Evolutionary conservation across 1,140 invertebrate genomes (phyloP).

Genomic region (Sycobia sp.): DNA sequence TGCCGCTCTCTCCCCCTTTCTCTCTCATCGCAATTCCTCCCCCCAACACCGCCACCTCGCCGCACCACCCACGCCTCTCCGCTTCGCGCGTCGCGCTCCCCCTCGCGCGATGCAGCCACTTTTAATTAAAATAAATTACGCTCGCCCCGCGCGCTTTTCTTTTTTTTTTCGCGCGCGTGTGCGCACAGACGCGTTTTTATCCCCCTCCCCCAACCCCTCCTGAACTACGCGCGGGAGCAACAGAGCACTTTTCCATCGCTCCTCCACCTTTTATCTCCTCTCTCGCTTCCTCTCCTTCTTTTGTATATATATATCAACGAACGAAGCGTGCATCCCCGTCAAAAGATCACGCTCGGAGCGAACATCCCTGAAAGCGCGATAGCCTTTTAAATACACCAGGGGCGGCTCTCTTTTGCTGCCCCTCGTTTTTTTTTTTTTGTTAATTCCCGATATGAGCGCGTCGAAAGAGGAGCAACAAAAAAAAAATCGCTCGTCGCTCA

Average conservation of each 20-base stretch:
- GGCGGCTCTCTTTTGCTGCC: background rate
- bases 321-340: slow-evolving; percentile 10
- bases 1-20: too few species aligned
- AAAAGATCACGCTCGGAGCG: slow-evolving; percentile 13
- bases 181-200: background rate
- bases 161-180: slow-evolving; percentile 10
- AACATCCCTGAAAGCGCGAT: slow-evolving; percentile 21
- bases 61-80: slow-evolving; percentile 44
- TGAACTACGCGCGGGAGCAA: too few species aligned
- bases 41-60: too few species aligned
- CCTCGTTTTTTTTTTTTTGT: background rate
- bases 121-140: slow-evolving; percentile 64
- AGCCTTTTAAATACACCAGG: slow-evolving; percentile 31
- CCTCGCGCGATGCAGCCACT: slow-evolving; percentile 61
- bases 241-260: background rate
- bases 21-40: too few species aligned
- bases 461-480: too few species aligned
- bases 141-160: slow-evolving; percentile 35
- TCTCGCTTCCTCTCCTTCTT: slow-evolving; percentile 1
- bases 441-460: too few species aligned
- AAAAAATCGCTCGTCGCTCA: too few species aligned
- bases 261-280: background rate
- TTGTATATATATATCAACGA: too few species aligned
- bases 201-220: background rate
- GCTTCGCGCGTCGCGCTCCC: slow-evolving; percentile 42